Base-by-base conservation (phyloP, 2,797 vertebrate species). In the Coracias cyanogaster region DNA sequence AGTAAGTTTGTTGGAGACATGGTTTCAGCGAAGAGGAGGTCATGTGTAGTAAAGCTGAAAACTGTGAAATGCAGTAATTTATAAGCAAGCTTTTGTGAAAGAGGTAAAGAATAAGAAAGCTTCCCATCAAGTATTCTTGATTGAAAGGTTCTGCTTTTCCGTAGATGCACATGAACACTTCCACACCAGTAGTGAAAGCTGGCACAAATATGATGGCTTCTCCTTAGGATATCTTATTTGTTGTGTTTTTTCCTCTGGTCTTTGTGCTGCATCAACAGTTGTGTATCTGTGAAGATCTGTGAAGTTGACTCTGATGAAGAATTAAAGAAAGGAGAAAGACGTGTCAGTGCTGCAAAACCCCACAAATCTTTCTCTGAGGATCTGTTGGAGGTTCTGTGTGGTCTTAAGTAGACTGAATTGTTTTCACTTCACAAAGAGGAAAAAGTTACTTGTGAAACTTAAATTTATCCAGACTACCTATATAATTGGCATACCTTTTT, bases 321-420 rank as follows among this genome's bases (percentile, higher is more conserved):
- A 66, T 21, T 73, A 4, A 33, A 16, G 17, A 22, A n/a, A 73
- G 18, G 41, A 33, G 7, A 19, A 76, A 26, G 43, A 21, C 7
- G 6, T 29, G 7, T 3, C 12, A 73, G 0, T 35, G 25, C 31
- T 86, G 39, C 55, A 35, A 13, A 57, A 28, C 21, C 29, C 51
- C 1, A 7, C 1, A 16, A 55, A 48, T 45, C 2, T 46, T 76
- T 29, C 19, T 54, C 18, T 49, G 26, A 48, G 24, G 17, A 37
- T 89, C 19, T 3, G 21, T 1, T 26, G 8, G 22, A 66, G 6
- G 2, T 82, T 86, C 21, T 0, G 0, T 51, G 20, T 35, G 51
- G 46, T 58, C 9, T 45, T 64, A 21, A 22, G 11, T 55, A 77
- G 51, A 12, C 35, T 64, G 52, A 8, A 48, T 71, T 73, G 1